Base-by-base conservation (phyloP, 2,797 vertebrate species). In the Pangasius krempfi region DNA sequence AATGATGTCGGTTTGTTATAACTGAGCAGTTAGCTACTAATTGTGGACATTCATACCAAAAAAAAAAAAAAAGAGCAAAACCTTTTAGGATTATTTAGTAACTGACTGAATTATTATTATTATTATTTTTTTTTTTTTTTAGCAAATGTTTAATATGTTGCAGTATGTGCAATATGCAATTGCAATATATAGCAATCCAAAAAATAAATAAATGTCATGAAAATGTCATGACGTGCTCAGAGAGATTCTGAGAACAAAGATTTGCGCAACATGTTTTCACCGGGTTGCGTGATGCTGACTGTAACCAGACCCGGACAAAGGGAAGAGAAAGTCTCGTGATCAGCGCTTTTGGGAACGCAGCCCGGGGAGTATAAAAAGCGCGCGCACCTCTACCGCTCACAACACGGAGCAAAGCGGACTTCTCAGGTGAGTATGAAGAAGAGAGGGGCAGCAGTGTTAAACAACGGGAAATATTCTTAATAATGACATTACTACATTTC, bases 381-480 rank as follows among this genome's bases (percentile, higher is more conserved):
- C 89, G 86, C 80, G 52, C 83, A 73, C 90, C 89, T 85, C 0
- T 14, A 47, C 2, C 9, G 5, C 40, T 13, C 64, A 66, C 47
- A 89, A 86, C 92, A 94, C 94, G 76, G 90, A 94, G 90, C 86
- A 94, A 93, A 60, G 92, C 90, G 88, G 84, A 93, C 90, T 89
- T 91, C 92, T 92, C 93, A 96, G 96, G 86, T 87, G 86, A 81
- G 86, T 25, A 13, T 1, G 62, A 37, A 68, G 44, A 18, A 44
- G 80, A 56, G 6, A 27, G 2, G 12, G 33, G 2, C 22, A 62
- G 20, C 22, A 27, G 9, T 10, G n/a, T 1, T 2, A 44, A 47
- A 13, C 10, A 81, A 60, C 14, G 30, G 54, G 30, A 22, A 81
- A 22, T 33, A 22, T 4, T 4, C 54, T 60, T 37, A 25, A 25